Conservation (phyloP, 2,888 invertebrate species). For the Tubiluchus corallicola region DNA sequence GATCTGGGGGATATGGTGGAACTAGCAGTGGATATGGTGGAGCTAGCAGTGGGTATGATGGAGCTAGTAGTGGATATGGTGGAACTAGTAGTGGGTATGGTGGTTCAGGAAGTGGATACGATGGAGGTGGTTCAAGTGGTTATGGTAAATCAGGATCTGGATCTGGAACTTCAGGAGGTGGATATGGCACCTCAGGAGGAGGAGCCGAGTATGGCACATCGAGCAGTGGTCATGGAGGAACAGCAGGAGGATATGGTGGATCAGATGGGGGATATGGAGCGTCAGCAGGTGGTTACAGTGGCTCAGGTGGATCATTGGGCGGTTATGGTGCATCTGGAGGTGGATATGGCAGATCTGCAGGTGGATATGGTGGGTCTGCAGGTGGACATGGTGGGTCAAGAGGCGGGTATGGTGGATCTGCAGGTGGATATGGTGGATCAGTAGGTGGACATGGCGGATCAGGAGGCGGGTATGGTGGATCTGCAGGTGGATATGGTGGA, state of each 20-base stretch:
- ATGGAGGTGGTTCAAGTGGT: too few species aligned
- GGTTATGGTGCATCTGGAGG: not conserved
- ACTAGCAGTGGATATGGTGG: conserved; percentile 1
- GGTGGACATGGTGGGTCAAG: not conserved
- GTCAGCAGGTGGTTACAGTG: not conserved
- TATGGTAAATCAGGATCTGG: too few species aligned
- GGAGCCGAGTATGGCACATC: not conserved
- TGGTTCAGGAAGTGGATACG: too few species aligned
- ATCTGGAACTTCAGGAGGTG: not conserved
- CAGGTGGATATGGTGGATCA: not conserved
- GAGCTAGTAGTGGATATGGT: conserved; percentile 1
- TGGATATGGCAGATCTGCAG: not conserved
- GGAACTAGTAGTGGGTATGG: conserved; percentile 1
- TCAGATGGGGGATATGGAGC: not conserved
- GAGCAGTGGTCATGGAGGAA: not conserved
- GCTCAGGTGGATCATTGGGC: not conserved
- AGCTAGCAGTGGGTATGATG: not conserved
- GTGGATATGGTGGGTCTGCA: not conserved
- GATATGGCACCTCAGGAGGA: not conserved
- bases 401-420: not conserved
- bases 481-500: conserved; percentile 1
- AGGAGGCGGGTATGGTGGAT: too few species aligned
- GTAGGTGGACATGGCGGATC: not conserved
- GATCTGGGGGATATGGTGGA: not conserved
- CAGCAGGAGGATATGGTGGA: conserved; percentile 1